Conservation (phyloP, 2,797 vertebrate species). For the Sphenodon punctatus region DNA sequence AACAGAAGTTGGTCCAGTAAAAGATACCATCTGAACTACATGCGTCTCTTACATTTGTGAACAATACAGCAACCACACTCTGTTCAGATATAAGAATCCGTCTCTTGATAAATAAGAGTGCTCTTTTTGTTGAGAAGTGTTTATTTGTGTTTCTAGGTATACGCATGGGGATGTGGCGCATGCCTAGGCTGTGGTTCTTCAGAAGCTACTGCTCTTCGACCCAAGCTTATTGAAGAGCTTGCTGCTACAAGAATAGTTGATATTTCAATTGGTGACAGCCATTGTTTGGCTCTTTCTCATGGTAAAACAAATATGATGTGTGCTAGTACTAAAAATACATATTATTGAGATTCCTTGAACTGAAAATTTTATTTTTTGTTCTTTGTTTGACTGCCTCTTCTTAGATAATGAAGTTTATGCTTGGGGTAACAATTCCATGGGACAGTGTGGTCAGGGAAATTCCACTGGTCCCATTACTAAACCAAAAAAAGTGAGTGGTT, state of each 20-base stretch:
- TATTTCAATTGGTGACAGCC: slow-evolving; percentile 84
- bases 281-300: slow-evolving; percentile 84
- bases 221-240: slow-evolving; percentile 82
- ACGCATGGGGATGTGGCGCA: slow-evolving; percentile 84
- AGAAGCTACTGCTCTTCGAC: slow-evolving; percentile 82
- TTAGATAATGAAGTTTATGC: slow-evolving; percentile 87
- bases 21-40: no score
- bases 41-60: no score
- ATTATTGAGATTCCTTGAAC: background rate
- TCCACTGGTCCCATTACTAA: slow-evolving; percentile 87
- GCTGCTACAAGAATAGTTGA: slow-evolving; percentile 84
- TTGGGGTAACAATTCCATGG: slow-evolving; percentile 89
- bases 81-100: no score
- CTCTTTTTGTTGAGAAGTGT: background rate
- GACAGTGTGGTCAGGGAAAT: slow-evolving; percentile 86
- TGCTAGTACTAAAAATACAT: background rate
- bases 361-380: slow-evolving; percentile 36
- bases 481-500: slow-evolving; percentile 86
- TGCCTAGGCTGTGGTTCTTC: slow-evolving; percentile 85
- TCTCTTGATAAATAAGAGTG: no score
- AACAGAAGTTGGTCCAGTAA: no score
- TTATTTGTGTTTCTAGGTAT: slow-evolving; percentile 69
- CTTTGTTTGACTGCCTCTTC: slow-evolving; percentile 25
- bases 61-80: no score
- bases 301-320: slow-evolving; percentile 64